Evolutionary conservation across 2,888 invertebrate genomes (phyloP), one percentile per base, ranked within the genome.

Genomic region (Saturnia pavonia): DNA sequence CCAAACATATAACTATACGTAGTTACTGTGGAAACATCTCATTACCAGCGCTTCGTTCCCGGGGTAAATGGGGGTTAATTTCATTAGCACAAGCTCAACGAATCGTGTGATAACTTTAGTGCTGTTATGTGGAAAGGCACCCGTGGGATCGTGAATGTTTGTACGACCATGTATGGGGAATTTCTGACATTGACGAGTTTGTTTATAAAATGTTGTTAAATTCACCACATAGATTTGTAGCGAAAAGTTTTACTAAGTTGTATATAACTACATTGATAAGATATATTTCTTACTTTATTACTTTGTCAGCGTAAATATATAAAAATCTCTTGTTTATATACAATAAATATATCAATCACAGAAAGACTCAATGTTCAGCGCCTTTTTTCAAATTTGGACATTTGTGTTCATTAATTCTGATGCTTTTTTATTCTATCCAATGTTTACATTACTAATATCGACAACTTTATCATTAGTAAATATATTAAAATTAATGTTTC

Each of bases 41-140:
- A 91, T 91, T 91, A 91, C 89, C 82, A 84, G 77, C 85, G 83
- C 86, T 84, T 86, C 84, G 83, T 88, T 89, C 87, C 83, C 85
- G 83, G 85, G 81, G 85, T 82, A 84, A 90, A 89, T 88, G 86
- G 87, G 88, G 90, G 91, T 92, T 94, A 92, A 92, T 93, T 94
- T 93, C 92, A 94, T 94, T 94, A 94, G 90, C 83, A 85, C 84
- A 88, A 81, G 82, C 89, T 86, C 92, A 92, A 91, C 93, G 93
- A 92, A 91, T 91, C 92, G 91, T 92, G 92, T 92, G 92, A 92
- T 92, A 92, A 92, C 90, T 92, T 92, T 91, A 91, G 88, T 87
- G 87, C 87, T 88, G 91, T 88, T 90, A 88, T 90, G 87, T 85
- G 87, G 82, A 86, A 87, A 83, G 83, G 87, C 79, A 77, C 92